phyloP scores from a whole-genome alignment of 2,888 invertebrate species.

The Rhopalosiphum nymphaeae region DNA sequence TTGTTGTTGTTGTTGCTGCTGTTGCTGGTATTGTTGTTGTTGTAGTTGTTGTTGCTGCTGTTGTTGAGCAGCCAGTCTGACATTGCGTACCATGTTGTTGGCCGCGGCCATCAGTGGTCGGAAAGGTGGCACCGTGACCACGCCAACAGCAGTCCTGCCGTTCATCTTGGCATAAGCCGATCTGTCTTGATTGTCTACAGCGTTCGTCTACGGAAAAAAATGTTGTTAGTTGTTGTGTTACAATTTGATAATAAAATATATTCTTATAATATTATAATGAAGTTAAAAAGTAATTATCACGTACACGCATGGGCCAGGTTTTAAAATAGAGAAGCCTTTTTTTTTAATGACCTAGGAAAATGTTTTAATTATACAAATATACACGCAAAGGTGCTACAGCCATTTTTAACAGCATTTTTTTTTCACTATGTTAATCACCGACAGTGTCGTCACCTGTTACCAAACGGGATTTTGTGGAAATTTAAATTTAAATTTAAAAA shows the following conservation, averaged over 20 bases:
- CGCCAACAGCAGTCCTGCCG: slow-evolving; percentile 70
- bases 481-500: slow-evolving; percentile 23
- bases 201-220: background rate
- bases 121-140: slow-evolving; percentile 81
- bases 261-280: background rate
- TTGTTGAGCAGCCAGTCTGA: slow-evolving; percentile 60
- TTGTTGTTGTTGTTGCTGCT: slow-evolving; percentile 49
- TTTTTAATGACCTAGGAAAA: slow-evolving; percentile 34
- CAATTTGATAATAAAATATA: background rate
- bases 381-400: background rate
- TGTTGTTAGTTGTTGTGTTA: background rate
- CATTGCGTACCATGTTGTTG: slow-evolving; percentile 72
- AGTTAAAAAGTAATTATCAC: slow-evolving; percentile 16
- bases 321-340: slow-evolving; percentile 12
- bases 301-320: background rate
- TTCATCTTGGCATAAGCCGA: slow-evolving; percentile 59
- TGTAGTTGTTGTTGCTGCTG: slow-evolving; percentile 59
- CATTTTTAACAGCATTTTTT: slow-evolving; percentile 29
- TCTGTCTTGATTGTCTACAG: slow-evolving; percentile 7
- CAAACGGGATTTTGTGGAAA: background rate
- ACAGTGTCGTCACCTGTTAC: slow-evolving; percentile 37
- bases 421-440: background rate
- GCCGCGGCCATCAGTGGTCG: slow-evolving; percentile 80
- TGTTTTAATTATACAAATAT: slow-evolving; percentile 34
- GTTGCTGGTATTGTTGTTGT: slow-evolving; percentile 54